phyloP scores from a whole-genome alignment of 2,797 vertebrate species.

The Gorsachius magnificus region DNA sequence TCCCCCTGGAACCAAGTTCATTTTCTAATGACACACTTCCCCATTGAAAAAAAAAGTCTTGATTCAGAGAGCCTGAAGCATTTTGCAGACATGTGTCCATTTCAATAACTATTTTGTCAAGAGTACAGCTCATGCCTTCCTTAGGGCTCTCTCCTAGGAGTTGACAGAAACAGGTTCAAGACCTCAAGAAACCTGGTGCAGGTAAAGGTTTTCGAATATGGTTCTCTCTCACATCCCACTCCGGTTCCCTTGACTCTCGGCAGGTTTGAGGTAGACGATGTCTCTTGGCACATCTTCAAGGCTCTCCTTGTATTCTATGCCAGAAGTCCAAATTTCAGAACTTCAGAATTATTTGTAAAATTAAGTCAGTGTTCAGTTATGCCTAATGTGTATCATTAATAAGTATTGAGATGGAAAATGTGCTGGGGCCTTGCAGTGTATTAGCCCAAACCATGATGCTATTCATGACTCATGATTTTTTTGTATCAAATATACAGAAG shows the following conservation, averaged over 20 bases:
- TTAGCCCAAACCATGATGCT: neutral
- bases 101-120: neutral
- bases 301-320: neutral
- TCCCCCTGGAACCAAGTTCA: neutral
- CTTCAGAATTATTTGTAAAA: neutral
- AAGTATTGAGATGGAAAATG: neutral
- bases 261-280: neutral
- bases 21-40: neutral
- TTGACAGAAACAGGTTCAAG: neutral
- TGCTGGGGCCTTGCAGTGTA: neutral
- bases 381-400: neutral
- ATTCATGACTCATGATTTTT: neutral
- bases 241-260: neutral
- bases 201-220: neutral
- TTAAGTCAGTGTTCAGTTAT: neutral
- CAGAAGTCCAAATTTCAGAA: neutral
- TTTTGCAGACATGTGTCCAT: neutral
- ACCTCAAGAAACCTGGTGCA: neutral
- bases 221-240: neutral
- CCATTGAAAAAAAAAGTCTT: neutral
- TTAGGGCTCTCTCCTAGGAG: neutral
- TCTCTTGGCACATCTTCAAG: neutral
- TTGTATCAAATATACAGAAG: neutral
- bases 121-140: neutral
- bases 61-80: neutral